Evolutionary conservation across 2,888 invertebrate species (phyloP).

Genomic region (Blastobasis adustella): DNA sequence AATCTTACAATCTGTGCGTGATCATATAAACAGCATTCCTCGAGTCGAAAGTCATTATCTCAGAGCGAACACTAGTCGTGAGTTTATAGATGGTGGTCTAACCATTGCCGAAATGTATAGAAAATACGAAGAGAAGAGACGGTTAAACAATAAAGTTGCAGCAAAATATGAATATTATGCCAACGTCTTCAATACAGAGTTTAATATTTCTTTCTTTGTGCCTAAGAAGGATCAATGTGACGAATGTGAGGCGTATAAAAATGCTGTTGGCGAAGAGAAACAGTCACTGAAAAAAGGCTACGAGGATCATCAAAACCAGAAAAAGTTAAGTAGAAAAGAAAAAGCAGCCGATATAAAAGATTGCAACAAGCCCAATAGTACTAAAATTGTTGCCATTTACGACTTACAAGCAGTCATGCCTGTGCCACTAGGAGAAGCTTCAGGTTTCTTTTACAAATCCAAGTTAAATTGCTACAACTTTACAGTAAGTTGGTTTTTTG

Average conservation of each 20-base stretch:
- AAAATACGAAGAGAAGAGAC: not conserved
- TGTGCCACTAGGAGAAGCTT: too few species aligned
- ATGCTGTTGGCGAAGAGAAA: constrained; percentile 15
- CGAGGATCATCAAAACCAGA: constrained; percentile 13
- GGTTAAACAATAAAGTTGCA: not conserved
- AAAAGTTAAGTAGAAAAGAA: constrained; percentile 15
- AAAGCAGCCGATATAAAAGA: constrained; percentile 12
- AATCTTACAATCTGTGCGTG: constrained; percentile 7
- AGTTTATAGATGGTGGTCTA: constrained; percentile 4
- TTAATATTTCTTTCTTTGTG: constrained; percentile 14
- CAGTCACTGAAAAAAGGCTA: constrained; percentile 11
- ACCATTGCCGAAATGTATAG: constrained; percentile 6
- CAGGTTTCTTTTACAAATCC: too few species aligned
- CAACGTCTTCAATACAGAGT: constrained; percentile 14
- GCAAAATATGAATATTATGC: constrained; percentile 3
- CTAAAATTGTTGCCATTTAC: constrained; percentile 13
- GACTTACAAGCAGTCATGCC: constrained; percentile 20
- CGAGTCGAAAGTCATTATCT: constrained; percentile 8
- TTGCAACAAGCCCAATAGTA: constrained; percentile 6
- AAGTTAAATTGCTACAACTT: too few species aligned
- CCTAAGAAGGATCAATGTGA: constrained; percentile 19
- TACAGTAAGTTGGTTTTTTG: too few species aligned
- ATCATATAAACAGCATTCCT: constrained; percentile 9
- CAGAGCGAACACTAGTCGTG: not conserved
- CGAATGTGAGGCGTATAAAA: constrained; percentile 15